Percentiles rank a stretch among this genome's conserved stretches.
Conservation (phyloP, 2,888 invertebrate genomes). For the Agrypnus murinus region DNA sequence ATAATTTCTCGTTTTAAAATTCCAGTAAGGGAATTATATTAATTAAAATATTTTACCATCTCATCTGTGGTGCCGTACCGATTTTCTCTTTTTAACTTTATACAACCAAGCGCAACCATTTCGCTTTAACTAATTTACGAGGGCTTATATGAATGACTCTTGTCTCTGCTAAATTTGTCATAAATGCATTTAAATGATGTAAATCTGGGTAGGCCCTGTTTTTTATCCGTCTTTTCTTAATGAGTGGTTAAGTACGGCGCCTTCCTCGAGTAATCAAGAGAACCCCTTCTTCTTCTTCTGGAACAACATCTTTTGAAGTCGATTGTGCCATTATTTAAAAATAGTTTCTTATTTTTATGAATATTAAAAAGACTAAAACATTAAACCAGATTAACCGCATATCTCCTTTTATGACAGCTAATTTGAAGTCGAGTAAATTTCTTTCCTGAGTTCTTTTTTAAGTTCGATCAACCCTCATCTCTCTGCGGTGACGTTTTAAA, state of each 20-base stretch:
- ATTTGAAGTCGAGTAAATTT: constrained; percentile 51
- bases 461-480: constrained; percentile 57
- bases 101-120: constrained; percentile 20
- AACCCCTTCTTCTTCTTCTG: constrained; percentile 18
- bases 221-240: constrained; percentile 49
- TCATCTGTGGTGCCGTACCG: constrained; percentile 47
- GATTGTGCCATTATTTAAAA: too few relatives aligned
- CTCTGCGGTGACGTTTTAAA: constrained; percentile 57
- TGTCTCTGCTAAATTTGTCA: constrained; percentile 65
- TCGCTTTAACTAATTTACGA: constrained; percentile 56
- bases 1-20: constrained; percentile 31
- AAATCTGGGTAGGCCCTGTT: constrained; percentile 52
- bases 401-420: constrained; percentile 53
- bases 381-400: constrained; percentile 36
- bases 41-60: constrained; percentile 53
- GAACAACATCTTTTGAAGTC: not conserved
- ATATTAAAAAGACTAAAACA: constrained; percentile 16
- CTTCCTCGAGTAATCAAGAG: constrained; percentile 44
- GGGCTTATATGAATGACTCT: constrained; percentile 60
- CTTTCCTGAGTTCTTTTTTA: constrained; percentile 48
- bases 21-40: constrained; percentile 47
- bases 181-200: constrained; percentile 61
- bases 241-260: constrained; percentile 51
- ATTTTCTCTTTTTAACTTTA: constrained; percentile 29
- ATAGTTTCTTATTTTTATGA: too few relatives aligned